These are phyloP conservation scores for Neotoma lepida DNA, from an alignment of 2,113 vertebrate species.

Conservation along the genomic window DNA sequence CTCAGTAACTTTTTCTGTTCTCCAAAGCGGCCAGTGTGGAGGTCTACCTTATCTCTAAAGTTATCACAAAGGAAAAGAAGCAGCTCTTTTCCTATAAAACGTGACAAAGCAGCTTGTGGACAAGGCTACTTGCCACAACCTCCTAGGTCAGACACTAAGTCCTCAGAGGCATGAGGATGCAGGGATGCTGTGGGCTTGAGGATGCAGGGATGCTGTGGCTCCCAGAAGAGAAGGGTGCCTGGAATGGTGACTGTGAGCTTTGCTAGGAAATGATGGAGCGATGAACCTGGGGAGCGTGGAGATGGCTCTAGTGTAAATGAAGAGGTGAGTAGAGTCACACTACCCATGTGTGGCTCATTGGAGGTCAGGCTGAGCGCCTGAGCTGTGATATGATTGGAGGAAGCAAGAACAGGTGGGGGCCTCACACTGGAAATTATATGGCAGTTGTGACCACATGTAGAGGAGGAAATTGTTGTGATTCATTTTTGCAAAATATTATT, in stretches of 20 bases:
- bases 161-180: not conserved
- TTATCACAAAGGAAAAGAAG: not conserved
- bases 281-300: not conserved
- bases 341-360: fast-evolving
- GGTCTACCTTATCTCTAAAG: not conserved
- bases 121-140: not conserved
- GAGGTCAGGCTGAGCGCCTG: not conserved
- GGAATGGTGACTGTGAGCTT: not conserved
- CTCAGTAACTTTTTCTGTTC: not conserved
- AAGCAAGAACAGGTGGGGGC: not conserved
- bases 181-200: not conserved
- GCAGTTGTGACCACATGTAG: not conserved
- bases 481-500: not conserved
- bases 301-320: not conserved
- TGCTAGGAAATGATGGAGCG: not conserved
- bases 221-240: not conserved
- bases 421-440: not conserved
- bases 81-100: not conserved
- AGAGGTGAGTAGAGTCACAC: not conserved
- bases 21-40: not conserved
- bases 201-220: not conserved
- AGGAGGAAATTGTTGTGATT: not conserved
- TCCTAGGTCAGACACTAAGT: not conserved
- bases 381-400: not conserved
- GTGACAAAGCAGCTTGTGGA: not conserved